A percentile compares a stretch with the other conserved stretches of the same genome.
phyloP scores from a whole-genome alignment of 2,888 invertebrate species.

The Panopea generosa region DNA sequence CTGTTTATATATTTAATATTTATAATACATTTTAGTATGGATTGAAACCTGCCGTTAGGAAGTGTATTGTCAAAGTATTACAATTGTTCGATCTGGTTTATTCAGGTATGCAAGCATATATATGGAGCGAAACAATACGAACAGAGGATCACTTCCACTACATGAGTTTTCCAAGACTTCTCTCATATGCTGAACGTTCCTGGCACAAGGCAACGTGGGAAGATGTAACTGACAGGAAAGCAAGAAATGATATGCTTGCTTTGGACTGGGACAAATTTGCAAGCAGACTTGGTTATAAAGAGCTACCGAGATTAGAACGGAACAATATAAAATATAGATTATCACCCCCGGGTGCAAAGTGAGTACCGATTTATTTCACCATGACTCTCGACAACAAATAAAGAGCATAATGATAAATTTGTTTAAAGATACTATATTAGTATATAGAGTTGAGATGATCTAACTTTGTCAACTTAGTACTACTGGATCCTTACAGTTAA shows the following conservation, averaged over 20 bases:
- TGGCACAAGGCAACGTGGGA: constrained; percentile 81
- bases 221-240: constrained; percentile 23
- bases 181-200: constrained; percentile 78
- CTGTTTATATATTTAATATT: too few species aligned
- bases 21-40: too few species aligned
- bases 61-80: too few species aligned
- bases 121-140: constrained; percentile 75
- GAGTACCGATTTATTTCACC: too few species aligned
- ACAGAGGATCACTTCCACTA: constrained; percentile 62
- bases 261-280: constrained; percentile 72
- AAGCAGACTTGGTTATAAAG: constrained; percentile 72
- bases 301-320: constrained; percentile 67
- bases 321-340: constrained; percentile 66
- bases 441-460: too few species aligned
- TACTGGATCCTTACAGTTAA: too few species aligned
- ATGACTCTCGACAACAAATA: too few species aligned
- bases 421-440: too few species aligned
- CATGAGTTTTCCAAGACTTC: constrained; percentile 72
- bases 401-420: too few species aligned
- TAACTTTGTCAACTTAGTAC: too few species aligned
- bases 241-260: constrained; percentile 31
- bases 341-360: constrained; percentile 75
- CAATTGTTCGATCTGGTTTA: too few species aligned
- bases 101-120: constrained; percentile 76
- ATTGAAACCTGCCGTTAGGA: too few species aligned